Evolutionary conservation across 2,888 invertebrate genomes (phyloP).

Genomic region (Hirtodrosophila trivittata): DNA sequence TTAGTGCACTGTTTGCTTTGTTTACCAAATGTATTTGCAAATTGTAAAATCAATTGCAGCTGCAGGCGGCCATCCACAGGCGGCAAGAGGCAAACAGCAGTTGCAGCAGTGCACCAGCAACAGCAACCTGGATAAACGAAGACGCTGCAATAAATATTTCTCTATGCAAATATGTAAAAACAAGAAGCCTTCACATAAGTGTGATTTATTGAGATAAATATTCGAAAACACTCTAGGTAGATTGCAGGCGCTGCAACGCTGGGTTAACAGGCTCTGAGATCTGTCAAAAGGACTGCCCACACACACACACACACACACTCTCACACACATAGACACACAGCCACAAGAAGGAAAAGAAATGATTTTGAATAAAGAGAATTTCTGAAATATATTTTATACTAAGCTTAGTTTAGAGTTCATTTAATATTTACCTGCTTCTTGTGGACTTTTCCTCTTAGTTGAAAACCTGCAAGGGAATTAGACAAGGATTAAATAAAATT

Average conservation of each 20-base stretch:
- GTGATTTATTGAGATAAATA: constrained; percentile 64
- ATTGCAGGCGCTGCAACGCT: constrained; percentile 41
- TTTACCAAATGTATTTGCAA: constrained; percentile 58
- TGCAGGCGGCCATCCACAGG: constrained; percentile 26
- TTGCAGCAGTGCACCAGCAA: constrained; percentile 9
- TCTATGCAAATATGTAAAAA: constrained; percentile 47
- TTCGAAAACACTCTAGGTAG: constrained; percentile 39
- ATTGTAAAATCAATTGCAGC: constrained; percentile 70
- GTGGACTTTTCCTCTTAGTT: background rate
- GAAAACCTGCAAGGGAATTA: constrained; percentile 25
- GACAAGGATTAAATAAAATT: constrained; percentile 1
- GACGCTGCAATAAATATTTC: constrained; percentile 27
- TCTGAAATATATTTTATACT: constrained; percentile 9
- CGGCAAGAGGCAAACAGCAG: constrained; percentile 28
- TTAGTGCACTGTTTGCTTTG: constrained; percentile 36
- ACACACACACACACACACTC: no score
- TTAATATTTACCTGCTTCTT: constrained; percentile 40
- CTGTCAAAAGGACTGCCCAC: background rate
- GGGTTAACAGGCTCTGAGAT: background rate
- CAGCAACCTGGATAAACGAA: background rate
- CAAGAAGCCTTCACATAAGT: constrained; percentile 55
- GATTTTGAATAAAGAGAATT: constrained; percentile 13
- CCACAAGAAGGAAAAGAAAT: constrained; percentile 12
- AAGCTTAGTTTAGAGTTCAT: no score
- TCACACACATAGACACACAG: background rate